Percentiles rank a stretch among this genome's conserved stretches.
Conservation (phyloP, 2,797 vertebrate species). For the Toxotes lorentzi region DNA sequence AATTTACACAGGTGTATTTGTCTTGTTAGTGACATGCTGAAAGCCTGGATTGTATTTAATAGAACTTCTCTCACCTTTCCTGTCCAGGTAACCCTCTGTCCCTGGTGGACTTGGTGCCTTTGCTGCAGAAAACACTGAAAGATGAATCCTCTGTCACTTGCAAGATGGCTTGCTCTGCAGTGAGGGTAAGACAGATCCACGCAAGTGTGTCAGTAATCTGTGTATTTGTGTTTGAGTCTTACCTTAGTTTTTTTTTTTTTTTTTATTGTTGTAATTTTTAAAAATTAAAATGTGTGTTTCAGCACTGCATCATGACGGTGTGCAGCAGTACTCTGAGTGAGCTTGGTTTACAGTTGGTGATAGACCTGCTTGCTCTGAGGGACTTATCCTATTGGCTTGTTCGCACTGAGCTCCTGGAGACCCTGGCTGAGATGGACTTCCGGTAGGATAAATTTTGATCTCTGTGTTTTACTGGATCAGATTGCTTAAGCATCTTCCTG, state of each 20-base stretch:
- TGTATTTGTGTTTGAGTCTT: conserved; percentile 13
- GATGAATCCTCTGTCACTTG: conserved; percentile 97
- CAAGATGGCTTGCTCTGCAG: conserved; percentile 95
- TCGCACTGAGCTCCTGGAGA: conserved; percentile 96
- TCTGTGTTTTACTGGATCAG: not conserved
- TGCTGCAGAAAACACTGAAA: conserved; percentile 91
- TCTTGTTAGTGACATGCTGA: not conserved
- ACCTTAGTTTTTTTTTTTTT: not conserved
- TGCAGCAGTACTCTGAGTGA: conserved; percentile 93
- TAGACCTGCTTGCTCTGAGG: conserved; percentile 90
- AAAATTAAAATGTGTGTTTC: conserved; percentile 33
- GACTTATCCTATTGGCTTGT: conserved; percentile 97
- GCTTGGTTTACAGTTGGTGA: conserved; percentile 92
- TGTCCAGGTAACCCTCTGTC: conserved; percentile 90
- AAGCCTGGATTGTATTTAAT: not conserved
- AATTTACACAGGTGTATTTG: not conserved
- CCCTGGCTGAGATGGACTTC: conserved; percentile 95
- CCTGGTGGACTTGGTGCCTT: conserved; percentile 91
- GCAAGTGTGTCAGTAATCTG: not conserved
- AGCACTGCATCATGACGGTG: conserved; percentile 89
- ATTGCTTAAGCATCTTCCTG: not conserved
- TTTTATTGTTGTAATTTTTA: not conserved
- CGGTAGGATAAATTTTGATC: conserved; percentile 79
- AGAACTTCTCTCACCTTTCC: not conserved
- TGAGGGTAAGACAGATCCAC: conserved; percentile 87